Evolutionary conservation across 2,797 vertebrate genomes (phyloP).

Genomic region (Buceros bicornis): DNA sequence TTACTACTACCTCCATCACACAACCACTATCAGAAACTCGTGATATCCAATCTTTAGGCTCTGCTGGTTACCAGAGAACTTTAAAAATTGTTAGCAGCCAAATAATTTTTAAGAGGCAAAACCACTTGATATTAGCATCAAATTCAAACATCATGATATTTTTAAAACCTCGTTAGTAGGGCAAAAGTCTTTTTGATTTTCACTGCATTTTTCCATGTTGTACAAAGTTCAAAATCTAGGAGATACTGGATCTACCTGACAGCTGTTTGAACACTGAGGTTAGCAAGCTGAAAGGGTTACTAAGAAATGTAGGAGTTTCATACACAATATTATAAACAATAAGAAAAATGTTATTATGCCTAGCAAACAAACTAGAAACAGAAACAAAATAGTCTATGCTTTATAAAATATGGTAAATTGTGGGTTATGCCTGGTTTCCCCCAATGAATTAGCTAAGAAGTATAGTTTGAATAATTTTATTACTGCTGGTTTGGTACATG

Average conservation of each 20-base stretch:
- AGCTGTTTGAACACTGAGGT: neutral
- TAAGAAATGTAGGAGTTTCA: neutral
- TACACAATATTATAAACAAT: neutral
- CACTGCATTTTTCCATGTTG: neutral
- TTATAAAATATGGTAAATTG: neutral
- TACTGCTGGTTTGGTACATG: neutral
- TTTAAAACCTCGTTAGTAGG: neutral
- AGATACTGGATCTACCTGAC: neutral
- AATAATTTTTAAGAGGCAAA: neutral
- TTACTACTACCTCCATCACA: neutral
- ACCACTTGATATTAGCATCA: neutral
- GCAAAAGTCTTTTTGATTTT: neutral
- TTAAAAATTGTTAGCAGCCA: neutral
- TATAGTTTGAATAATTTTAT: neutral
- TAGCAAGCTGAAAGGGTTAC: neutral
- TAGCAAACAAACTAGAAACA: conserved; percentile 6
- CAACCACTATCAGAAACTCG: neutral
- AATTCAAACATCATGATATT: neutral
- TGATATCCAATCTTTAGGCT: neutral
- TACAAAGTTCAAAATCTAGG: neutral
- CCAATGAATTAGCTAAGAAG: neutral
- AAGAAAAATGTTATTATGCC: neutral
- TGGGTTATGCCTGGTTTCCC: neutral
- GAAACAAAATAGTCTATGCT: neutral
- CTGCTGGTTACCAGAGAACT: neutral